These are phyloP conservation scores for Orcinus orca DNA, from an alignment of 2,113 vertebrate genomes.

Conservation along the genomic window DNA sequence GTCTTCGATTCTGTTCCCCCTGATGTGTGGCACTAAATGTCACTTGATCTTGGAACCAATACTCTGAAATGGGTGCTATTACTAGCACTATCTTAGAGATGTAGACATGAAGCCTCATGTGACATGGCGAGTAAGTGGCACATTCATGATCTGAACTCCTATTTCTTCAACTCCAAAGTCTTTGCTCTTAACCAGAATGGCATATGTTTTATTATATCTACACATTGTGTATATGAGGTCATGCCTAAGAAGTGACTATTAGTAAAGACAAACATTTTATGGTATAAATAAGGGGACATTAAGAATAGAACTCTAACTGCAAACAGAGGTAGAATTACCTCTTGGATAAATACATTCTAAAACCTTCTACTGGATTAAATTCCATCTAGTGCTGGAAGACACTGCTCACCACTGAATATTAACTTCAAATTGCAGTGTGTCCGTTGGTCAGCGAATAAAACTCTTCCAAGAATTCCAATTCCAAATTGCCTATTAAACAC, in stretches of 20 bases:
- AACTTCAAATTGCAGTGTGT: not conserved
- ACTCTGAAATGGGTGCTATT: not conserved
- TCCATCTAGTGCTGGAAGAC: not conserved
- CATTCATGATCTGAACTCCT: not conserved
- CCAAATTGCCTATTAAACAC: not conserved
- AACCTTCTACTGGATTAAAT: constrained; percentile 18
- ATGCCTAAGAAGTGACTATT: not conserved
- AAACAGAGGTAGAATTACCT: not conserved
- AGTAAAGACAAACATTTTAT: not conserved
- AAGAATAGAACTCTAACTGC: not conserved
- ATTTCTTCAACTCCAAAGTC: not conserved
- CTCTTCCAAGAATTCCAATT: not conserved
- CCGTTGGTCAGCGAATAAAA: not conserved
- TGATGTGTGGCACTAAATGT: not conserved
- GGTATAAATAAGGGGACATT: not conserved
- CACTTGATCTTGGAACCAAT: not conserved
- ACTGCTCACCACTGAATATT: not conserved
- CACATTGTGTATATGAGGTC: not conserved
- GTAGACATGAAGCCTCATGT: not conserved
- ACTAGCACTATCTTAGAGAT: not conserved
- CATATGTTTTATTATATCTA: not conserved
- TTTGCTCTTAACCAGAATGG: not conserved
- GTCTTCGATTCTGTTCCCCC: not conserved
- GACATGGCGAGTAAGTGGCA: not conserved
- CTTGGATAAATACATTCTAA: not conserved